Evolutionary conservation across 2,888 invertebrate genomes (phyloP).

Genomic region (Ephialtes manifestator): DNA sequence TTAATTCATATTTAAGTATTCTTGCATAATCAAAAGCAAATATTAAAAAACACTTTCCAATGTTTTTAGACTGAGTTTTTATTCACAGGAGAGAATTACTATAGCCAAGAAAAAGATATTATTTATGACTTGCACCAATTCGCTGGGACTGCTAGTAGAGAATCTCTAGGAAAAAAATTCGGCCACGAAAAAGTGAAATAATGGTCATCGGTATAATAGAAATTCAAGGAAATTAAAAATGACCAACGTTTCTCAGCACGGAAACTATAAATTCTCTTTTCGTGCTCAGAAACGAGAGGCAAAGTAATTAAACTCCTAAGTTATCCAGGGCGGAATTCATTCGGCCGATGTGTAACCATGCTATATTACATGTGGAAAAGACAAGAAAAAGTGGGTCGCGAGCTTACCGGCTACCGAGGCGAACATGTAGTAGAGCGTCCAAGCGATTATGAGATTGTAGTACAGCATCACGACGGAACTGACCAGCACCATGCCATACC

Average conservation of each 20-base stretch:
- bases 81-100: too few relatives aligned
- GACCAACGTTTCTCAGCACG: too few relatives aligned
- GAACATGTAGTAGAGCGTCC: slow-evolving; percentile 93
- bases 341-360: not conserved
- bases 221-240: not conserved
- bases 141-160: not conserved
- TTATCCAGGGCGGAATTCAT: not conserved
- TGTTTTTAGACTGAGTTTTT: too few relatives aligned
- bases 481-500: slow-evolving; percentile 92
- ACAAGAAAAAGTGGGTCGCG: slow-evolving; percentile 9
- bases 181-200: not conserved
- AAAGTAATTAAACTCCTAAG: slow-evolving; percentile 9
- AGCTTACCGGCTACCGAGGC: slow-evolving; percentile 88
- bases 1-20: too few relatives aligned
- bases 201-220: not conserved
- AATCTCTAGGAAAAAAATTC: not conserved
- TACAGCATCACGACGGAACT: slow-evolving; percentile 92
- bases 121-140: not conserved
- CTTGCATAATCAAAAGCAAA: too few relatives aligned
- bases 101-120: too few relatives aligned
- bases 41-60: too few relatives aligned
- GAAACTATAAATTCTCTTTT: not conserved
- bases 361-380: not conserved
- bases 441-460: slow-evolving; percentile 92
- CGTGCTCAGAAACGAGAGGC: not conserved